Base-by-base conservation (phyloP, 1,140 invertebrate species). In the Orius insidiosus region DNA sequence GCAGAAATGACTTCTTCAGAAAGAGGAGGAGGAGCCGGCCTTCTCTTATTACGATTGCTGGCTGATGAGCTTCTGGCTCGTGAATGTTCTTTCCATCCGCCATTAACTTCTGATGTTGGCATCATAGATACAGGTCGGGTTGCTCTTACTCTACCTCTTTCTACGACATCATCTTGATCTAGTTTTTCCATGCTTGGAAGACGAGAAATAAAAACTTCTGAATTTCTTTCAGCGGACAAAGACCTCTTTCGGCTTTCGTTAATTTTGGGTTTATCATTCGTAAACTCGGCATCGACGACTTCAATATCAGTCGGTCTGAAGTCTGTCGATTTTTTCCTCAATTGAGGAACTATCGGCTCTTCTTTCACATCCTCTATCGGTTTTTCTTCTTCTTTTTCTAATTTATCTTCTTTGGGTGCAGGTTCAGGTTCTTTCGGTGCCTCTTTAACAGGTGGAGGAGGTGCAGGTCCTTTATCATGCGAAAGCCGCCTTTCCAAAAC, bases 391-490 rank as follows among this genome's bases (percentile, higher is more conserved):
- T 24, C 24, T 24, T 24, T 24, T 7, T 24, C 24, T 4, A 24
- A 3, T 24, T 24, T 24, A 7, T 4, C 24, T 24, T 24, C 24
- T 24, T 24, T 24, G 3, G 24, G 24, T 4, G 24, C 35, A 11
- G 9, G 30, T 45, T 8, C 31, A 24, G 11, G 31, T 15, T 24
- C 32, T 24, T 34, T 24, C 7, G 24, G 24, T 24, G 24, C 7
- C 24, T 24, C 24, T 24, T 24, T 24, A 24, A 24, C 24, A 15
- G 73, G 74, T 41, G 74, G 76, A 19, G 68, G 68, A 2, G 76
- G 78, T 36, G 78, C 78, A 45, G 76, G 76, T 36, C 78, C 76
- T 59, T 80, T 80, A 52, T 79, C 76, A 54, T 60, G 55, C 8
- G 59, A 59, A 31, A 54, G 43, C 44, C 56, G 44, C 42, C 54